These are phyloP conservation scores for Dynastes hyllus DNA, from an alignment of 2,888 invertebrate genomes.

Conservation along the genomic window DNA sequence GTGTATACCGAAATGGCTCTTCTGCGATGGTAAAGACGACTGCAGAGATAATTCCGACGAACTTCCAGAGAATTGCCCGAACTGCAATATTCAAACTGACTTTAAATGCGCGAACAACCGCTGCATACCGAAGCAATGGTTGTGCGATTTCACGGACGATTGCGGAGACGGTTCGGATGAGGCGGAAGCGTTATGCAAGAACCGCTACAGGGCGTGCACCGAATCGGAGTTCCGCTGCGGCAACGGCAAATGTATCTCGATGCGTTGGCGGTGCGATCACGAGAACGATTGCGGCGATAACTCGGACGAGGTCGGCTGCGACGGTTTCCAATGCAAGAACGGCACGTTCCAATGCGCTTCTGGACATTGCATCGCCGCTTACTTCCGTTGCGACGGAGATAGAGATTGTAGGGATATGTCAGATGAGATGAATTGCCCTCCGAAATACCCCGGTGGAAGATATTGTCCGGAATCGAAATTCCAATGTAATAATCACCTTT, in stretches of 20 bases:
- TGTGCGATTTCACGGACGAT: slow-evolving; percentile 97
- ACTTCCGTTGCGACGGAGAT: slow-evolving; percentile 92
- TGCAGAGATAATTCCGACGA: slow-evolving; percentile 97
- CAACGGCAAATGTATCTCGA: slow-evolving; percentile 93
- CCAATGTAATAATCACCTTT: slow-evolving; percentile 94
- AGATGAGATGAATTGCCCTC: slow-evolving; percentile 92
- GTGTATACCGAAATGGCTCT: slow-evolving; percentile 97
- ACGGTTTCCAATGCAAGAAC: slow-evolving; percentile 89
- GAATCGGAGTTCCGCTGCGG: slow-evolving; percentile 91
- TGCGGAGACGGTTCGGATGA: slow-evolving; percentile 97
- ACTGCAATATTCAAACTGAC: slow-evolving; percentile 90
- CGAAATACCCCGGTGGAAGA: slow-evolving; percentile 88
- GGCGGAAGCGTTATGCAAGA: slow-evolving; percentile 85
- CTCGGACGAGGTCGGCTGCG: slow-evolving; percentile 90
- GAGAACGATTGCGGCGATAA: slow-evolving; percentile 98
- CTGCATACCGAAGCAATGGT: slow-evolving; percentile 81
- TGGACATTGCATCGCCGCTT: slow-evolving; percentile 93
- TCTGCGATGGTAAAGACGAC: slow-evolving; percentile 98
- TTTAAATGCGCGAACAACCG: slow-evolving; percentile 92
- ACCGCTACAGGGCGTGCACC: slow-evolving; percentile 90
- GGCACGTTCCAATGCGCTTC: slow-evolving; percentile 94
- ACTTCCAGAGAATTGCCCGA: slow-evolving; percentile 90
- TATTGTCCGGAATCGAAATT: slow-evolving; percentile 93
- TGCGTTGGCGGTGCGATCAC: slow-evolving; percentile 95
- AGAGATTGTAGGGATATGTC: slow-evolving; percentile 92